Evolutionary conservation across 2,888 invertebrate species (phyloP), one percentile per base, ranked within the genome.

Genomic region (Abscondita cerata): DNA sequence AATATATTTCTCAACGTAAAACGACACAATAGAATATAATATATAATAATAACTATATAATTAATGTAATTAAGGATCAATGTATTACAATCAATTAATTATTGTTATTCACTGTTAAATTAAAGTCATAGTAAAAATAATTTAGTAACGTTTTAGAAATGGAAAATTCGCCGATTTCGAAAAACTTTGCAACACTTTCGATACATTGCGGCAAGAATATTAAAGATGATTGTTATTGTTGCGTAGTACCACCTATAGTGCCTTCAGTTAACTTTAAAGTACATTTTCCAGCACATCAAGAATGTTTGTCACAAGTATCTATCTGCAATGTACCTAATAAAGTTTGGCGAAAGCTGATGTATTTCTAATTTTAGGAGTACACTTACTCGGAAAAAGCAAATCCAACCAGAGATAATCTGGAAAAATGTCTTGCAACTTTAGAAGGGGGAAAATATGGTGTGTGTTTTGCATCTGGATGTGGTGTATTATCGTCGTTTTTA

Each of bases 171-270:
- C 82, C 85, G 68, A 85, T 84, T 73, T 85, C 85, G 46, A 83
- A 85, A 68, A 89, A 90, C 54, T 95, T 96, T 79, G 89, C 95
- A 9, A 98, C 98, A 1, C 85, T 86, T 70, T 96, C 98, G 16
- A 93, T 98, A 73, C 98, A 98, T 78, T 89, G 85, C 48, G 96
- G 95, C 1, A 96, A 97, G 79, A 91, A 93, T 66, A 93, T 98
- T 1, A 90, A 91, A 64, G 90, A 96, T 81, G 96, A 96, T 95
- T 89, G 82, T 16, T 91, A 91, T 54, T 84, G 87, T 73, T 88
- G 93, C 50, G 92, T 98, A 3, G 91, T 98, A 15, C 90, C 96
- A 6, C 96, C 96, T 0, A 90, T 99, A 72, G 90, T 93, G 0
- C 84, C 91, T 72, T 88, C 97, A 1, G 95, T 98, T 1, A 98